phyloP scores from a whole-genome alignment of 2,888 invertebrate genomes.

The Mongoloraphidia duomilia region DNA sequence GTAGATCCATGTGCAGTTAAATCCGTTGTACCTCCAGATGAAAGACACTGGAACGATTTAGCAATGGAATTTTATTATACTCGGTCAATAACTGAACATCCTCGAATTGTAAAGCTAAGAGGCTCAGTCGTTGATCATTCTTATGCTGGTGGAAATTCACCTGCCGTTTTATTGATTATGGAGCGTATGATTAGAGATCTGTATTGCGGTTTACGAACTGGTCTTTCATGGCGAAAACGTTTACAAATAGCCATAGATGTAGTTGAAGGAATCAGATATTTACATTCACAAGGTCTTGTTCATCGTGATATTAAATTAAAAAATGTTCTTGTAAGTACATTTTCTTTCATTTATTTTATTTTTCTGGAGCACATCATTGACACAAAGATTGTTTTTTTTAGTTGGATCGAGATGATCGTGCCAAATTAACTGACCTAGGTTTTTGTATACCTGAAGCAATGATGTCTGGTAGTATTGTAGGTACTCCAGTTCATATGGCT shows the following conservation, averaged over 20 bases:
- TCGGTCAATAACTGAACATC: slow-evolving; percentile 70
- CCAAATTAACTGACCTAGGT: slow-evolving; percentile 74
- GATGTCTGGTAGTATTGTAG: slow-evolving; percentile 80
- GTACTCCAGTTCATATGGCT: slow-evolving; percentile 84
- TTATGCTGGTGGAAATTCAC: slow-evolving; percentile 51
- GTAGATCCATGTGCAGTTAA: slow-evolving; percentile 69
- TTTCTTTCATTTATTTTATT: slow-evolving; percentile 2
- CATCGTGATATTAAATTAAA: slow-evolving; percentile 83
- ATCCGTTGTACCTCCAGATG: slow-evolving; percentile 78
- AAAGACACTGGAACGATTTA: slow-evolving; percentile 76
- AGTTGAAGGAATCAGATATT: slow-evolving; percentile 72
- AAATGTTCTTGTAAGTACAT: slow-evolving; percentile 55
- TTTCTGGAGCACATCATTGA: background rate
- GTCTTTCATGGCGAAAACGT: slow-evolving; percentile 46
- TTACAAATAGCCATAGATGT: slow-evolving; percentile 68
- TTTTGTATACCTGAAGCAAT: slow-evolving; percentile 84
- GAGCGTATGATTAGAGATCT: slow-evolving; percentile 60
- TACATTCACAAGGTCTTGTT: slow-evolving; percentile 76
- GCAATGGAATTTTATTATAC: slow-evolving; percentile 88
- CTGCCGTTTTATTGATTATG: slow-evolving; percentile 70
- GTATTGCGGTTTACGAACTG: slow-evolving; percentile 57
- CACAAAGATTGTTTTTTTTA: slow-evolving; percentile 19
- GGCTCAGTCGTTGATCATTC: slow-evolving; percentile 72
- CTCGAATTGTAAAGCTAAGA: slow-evolving; percentile 56
- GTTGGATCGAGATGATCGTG: slow-evolving; percentile 55